A percentile compares a stretch with the other conserved stretches of the same genome.
Evolutionary conservation across 2,113 vertebrate genomes (phyloP).

Genomic region (Nothobranchius kuhntae): DNA sequence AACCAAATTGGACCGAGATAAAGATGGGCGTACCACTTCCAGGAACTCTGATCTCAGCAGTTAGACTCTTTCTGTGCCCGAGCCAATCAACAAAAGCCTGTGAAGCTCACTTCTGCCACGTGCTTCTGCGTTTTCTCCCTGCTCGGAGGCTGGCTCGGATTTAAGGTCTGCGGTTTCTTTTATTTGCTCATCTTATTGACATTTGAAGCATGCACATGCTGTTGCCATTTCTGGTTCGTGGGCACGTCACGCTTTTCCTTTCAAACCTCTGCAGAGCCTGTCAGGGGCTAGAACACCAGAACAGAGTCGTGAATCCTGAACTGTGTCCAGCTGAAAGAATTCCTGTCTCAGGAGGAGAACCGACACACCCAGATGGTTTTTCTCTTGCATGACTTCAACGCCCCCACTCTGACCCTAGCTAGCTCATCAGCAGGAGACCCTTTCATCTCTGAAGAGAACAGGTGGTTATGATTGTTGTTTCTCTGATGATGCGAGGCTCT

Average conservation of each 20-base stretch:
- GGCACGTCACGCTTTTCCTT: slow-evolving; percentile 52
- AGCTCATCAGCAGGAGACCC: slow-evolving; percentile 45
- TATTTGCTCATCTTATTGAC: slow-evolving; percentile 68
- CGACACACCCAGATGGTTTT: slow-evolving; percentile 43
- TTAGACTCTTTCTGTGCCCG: background rate
- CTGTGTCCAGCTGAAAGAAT: slow-evolving; percentile 38
- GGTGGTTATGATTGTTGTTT: slow-evolving; percentile 74
- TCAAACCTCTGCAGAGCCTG: slow-evolving; percentile 49
- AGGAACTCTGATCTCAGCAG: slow-evolving; percentile 11
- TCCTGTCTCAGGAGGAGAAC: slow-evolving; percentile 31
- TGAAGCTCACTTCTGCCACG: slow-evolving; percentile 3
- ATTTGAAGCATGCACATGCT: slow-evolving; percentile 72
- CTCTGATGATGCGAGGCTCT: slow-evolving; percentile 36
- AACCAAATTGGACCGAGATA: slow-evolving; percentile 25
- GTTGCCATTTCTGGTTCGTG: slow-evolving; percentile 61
- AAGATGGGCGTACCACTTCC: slow-evolving; percentile 20
- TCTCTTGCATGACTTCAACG: slow-evolving; percentile 21
- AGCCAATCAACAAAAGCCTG: background rate
- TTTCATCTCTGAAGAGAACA: slow-evolving; percentile 70
- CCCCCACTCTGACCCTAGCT: slow-evolving; percentile 35
- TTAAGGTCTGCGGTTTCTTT: slow-evolving; percentile 46
- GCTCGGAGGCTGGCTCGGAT: slow-evolving; percentile 51
- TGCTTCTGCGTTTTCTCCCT: slow-evolving; percentile 19
- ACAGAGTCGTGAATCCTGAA: slow-evolving; percentile 25
- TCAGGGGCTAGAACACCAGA: slow-evolving; percentile 24